phyloP scores from a whole-genome alignment of 1,140 invertebrate genomes.

The Araneus ventricosus region DNA sequence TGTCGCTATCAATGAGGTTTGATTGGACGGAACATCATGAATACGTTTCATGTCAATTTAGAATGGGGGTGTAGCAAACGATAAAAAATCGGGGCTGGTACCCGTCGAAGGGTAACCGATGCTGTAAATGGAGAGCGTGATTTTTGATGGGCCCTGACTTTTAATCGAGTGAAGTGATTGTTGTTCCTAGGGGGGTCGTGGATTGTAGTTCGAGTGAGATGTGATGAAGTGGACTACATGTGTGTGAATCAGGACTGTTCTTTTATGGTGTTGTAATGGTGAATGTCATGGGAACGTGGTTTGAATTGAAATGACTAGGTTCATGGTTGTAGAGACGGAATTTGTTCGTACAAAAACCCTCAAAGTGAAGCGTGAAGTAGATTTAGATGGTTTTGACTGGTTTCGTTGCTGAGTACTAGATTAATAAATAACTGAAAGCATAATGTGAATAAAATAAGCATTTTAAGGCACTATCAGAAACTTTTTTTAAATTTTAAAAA shows the following conservation, averaged over 20 bases:
- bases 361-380: no score
- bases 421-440: no score
- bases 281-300: background rate
- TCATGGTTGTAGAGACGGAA: no score
- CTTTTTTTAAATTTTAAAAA: no score
- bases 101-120: background rate
- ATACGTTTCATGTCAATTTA: slow-evolving; percentile 31
- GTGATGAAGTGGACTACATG: background rate
- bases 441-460: no score
- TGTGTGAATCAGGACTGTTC: background rate
- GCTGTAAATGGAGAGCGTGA: background rate
- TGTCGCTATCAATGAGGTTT: slow-evolving; percentile 7
- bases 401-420: no score
- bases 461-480: no score
- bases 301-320: background rate
- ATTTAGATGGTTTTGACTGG: no score
- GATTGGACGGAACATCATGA: slow-evolving; percentile 35
- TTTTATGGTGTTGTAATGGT: background rate
- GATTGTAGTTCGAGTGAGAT: background rate
- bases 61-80: background rate
- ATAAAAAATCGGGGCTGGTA: slow-evolving; percentile 2
- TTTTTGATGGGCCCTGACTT: background rate
- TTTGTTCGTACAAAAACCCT: no score
- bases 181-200: background rate
- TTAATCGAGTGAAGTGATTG: background rate